Base-by-base conservation (phyloP, 2,113 vertebrate species). In the Xiphophorus hellerii region DNA sequence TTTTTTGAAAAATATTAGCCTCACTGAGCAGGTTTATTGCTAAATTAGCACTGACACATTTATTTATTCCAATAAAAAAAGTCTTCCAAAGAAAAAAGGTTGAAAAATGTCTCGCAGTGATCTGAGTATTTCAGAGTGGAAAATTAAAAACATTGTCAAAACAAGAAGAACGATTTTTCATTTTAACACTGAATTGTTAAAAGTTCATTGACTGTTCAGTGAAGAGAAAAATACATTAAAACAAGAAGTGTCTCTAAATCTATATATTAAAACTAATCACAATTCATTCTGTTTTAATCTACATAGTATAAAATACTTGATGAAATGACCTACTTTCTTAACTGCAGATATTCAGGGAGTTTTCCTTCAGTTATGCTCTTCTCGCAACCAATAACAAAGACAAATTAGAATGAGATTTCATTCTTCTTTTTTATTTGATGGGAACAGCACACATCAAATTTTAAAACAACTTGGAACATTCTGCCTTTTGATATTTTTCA, bases 401-500 rank as follows among this genome's bases (percentile, higher is more conserved):
- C 51, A 69, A 72, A 69, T 78, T 1, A 58, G 60, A 80, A 71
- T 37, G 62, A 27, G 20, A 69, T 44, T 80, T 77, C 44, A 76
- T 62, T 44, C 60, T 64, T 68, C 39, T 63, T 74, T 72, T 60
- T 29, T n/a, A 70, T 84, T 82, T 83, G 81, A 78, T 78, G 80
- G 33, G 61, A 64, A 25, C 54, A 58, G 37, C 9, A 71, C 37
- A 82, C 72, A 20, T 6, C 44, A 48, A 20, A 48, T 48, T 48
- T 48, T 15, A 48, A 48, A 48, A 48, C 14, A 17, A 48, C 44
- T 48, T 48, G 15, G 4, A 48, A 48, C 15, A 48, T 48, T 48
- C 44, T 48, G 39, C 17, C 14, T 48, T 48, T 61, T 77, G 64
- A 48, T 39, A 68, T 77, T 73, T 68, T 72, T 74, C 66, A 76